A percentile compares a stretch with the other conserved stretches of the same genome.
These are phyloP conservation scores for Coptodon bakossiorum DNA, from an alignment of 2,113 vertebrate genomes.

Conservation along the genomic window DNA sequence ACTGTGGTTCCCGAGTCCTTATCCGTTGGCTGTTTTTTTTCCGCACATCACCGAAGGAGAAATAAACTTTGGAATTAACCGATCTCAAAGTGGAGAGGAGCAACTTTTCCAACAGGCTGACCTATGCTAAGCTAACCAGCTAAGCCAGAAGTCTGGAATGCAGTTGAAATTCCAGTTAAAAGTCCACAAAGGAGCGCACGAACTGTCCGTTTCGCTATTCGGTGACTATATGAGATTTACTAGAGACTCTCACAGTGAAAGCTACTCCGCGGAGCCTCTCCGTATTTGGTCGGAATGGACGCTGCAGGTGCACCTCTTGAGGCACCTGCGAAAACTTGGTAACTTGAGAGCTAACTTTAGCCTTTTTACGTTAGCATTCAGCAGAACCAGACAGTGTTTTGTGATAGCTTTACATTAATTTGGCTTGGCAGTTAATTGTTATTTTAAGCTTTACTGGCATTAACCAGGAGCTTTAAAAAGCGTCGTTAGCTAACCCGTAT, in stretches of 20 bases:
- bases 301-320: constrained; percentile 65
- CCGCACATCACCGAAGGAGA: background rate
- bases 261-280: background rate
- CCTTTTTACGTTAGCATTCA: background rate
- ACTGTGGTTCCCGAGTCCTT: background rate
- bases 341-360: constrained; percentile 45
- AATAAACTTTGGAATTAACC: constrained; percentile 3
- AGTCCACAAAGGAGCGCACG: background rate
- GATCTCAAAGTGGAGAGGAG: constrained; percentile 7
- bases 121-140: constrained; percentile 61
- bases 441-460: background rate
- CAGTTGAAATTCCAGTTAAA: background rate
- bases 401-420: background rate
- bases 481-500: background rate
- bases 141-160: constrained; percentile 29
- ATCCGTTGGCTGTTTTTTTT: background rate
- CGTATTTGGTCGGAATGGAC: background rate
- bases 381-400: background rate
- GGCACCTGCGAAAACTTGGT: constrained; percentile 59
- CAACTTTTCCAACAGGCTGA: constrained; percentile 45
- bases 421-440: no score
- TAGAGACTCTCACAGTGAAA: background rate
- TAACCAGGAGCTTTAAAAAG: background rate
- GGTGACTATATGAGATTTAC: background rate
- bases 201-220: background rate